Evolutionary conservation across 2,888 invertebrate species (phyloP), one percentile per base, ranked within the genome.

Genomic region (Zaprionus bogoriensis): DNA sequence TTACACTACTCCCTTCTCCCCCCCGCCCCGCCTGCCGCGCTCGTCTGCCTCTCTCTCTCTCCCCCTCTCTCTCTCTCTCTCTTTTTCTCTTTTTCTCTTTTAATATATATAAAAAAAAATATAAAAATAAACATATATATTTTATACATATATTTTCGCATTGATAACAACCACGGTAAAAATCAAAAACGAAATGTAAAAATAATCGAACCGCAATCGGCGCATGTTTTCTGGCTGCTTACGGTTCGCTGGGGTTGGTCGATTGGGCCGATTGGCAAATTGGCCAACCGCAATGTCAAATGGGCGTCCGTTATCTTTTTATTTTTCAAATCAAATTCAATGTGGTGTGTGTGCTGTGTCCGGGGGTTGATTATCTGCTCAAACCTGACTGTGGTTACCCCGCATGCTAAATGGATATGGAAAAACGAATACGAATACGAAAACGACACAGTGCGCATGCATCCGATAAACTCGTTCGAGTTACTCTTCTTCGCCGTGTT

Each of bases 401-500:
- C 4, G 12, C 4, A 12, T 20, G 17, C 10, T 19, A 10, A 41
- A 22, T n/a, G 45, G 30, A 23, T 5, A 50, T 38, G 36, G 36
- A 17, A 25, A 19, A 4, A 22, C 23, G 22, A 20, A 39, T 17
- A 28, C 14, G 1, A 22, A 30, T 12, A 22, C 12, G 14, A 14
- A 58, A 67, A 22, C 53, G 72, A 74, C 83, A 91, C 95, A 97
- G 97, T 97, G 92, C 94, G 94, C 91, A 96, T 97, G 95, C 96
- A 95, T 92, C 97, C 97, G 88, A 92, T 97, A 89, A 94, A 96
- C 91, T 97, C 98, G 79, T 97, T 99, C 92, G 99, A 99, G 93
- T 94, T 99, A 92, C 94, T 99, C 88, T 99, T 99, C 95, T 99
- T 98, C 93, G 98, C 99, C 89, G 96, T 99, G 90, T 99, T 99